Percentiles rank a stretch among this genome's conserved stretches.
Evolutionary conservation across 1,140 invertebrate genomes (phyloP).

Genomic region (Gonatopus flavifemur): DNA sequence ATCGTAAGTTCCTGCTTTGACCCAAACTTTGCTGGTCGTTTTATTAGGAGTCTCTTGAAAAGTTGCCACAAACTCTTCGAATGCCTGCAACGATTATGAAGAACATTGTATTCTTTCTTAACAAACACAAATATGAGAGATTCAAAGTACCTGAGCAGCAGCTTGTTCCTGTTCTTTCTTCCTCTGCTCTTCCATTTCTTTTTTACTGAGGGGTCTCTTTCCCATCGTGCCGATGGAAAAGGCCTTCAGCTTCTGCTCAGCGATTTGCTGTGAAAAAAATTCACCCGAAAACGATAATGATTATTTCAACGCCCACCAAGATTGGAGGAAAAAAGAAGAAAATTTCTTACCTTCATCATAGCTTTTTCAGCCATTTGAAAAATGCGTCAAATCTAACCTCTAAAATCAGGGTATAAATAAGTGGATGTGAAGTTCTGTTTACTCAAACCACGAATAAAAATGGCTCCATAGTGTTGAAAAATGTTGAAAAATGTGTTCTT

Average conservation of each 20-base stretch:
- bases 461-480: too few relatives aligned
- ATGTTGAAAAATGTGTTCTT: too few relatives aligned
- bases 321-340: slow-evolving; percentile 6
- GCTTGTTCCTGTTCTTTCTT: slow-evolving; percentile 89
- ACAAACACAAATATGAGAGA: slow-evolving; percentile 1
- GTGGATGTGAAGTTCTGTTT: too few relatives aligned
- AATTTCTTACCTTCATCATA: slow-evolving; percentile 48
- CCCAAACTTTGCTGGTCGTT: slow-evolving; percentile 85
- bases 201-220: slow-evolving; percentile 78
- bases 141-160: slow-evolving; percentile 67
- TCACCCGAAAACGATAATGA: not conserved
- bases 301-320: too few relatives aligned
- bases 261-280: slow-evolving; percentile 61
- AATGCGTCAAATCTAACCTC: not conserved
- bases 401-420: too few relatives aligned
- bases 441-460: too few relatives aligned
- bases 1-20: slow-evolving; percentile 96
- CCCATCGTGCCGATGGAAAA: slow-evolving; percentile 84
- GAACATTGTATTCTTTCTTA: too few relatives aligned
- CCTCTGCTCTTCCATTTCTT: slow-evolving; percentile 82
- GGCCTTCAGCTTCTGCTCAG: slow-evolving; percentile 77
- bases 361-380: slow-evolving; percentile 52
- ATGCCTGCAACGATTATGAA: slow-evolving; percentile 70
- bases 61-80: slow-evolving; percentile 96
- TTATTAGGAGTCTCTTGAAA: slow-evolving; percentile 89